Evolutionary conservation across 1,140 invertebrate species (phyloP).

Genomic region (Probaryconus sp.): DNA sequence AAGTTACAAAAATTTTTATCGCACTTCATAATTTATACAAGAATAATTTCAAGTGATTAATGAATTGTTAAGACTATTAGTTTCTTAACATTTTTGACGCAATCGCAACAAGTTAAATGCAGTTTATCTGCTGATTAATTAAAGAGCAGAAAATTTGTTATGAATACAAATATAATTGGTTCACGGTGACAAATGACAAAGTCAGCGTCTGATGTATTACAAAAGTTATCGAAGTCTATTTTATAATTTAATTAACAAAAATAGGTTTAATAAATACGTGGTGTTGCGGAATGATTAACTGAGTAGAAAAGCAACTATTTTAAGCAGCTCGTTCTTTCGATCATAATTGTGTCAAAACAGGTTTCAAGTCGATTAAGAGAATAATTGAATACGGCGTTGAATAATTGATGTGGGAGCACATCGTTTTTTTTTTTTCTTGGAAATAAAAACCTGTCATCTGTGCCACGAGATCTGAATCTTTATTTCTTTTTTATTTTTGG

Average conservation of each 20-base stretch:
- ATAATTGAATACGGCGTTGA: slow-evolving; percentile 53
- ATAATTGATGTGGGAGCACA: slow-evolving; percentile 51
- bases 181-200: too few species aligned
- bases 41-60: too few species aligned
- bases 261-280: slow-evolving; percentile 15
- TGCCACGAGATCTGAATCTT: slow-evolving; percentile 15
- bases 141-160: too few species aligned
- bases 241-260: slow-evolving; percentile 11
- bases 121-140: too few species aligned
- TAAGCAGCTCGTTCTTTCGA: slow-evolving; percentile 25
- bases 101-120: too few species aligned
- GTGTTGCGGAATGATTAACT: slow-evolving; percentile 11
- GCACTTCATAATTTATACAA: too few species aligned
- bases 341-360: slow-evolving; percentile 56
- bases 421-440: slow-evolving; percentile 34
- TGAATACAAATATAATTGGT: too few species aligned
- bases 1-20: too few species aligned
- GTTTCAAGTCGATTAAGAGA: slow-evolving; percentile 49
- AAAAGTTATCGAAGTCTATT: too few species aligned
- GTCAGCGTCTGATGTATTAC: too few species aligned
- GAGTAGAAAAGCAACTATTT: slow-evolving; percentile 22
- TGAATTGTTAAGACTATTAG: too few species aligned
- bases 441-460: slow-evolving; percentile 47
- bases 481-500: slow-evolving; percentile 11
- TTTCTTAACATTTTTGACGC: too few species aligned